Percentiles rank a stretch among this genome's conserved stretches.
phyloP scores from a whole-genome alignment of 2,113 vertebrate genomes.

The Forbesichthys agassizii region DNA sequence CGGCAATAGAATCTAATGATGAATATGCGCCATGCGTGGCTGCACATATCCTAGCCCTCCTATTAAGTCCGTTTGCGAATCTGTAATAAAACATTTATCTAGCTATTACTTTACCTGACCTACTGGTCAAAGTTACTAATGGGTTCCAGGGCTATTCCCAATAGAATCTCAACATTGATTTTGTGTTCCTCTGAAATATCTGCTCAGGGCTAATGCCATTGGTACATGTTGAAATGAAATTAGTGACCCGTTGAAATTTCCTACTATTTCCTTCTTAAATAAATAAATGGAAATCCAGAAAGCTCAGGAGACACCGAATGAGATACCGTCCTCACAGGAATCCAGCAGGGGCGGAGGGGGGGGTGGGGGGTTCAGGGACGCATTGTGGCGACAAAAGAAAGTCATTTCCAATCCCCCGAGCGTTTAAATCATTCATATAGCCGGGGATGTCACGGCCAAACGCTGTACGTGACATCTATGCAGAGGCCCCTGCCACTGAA shows the following conservation, averaged over 20 bases:
- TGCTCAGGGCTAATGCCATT: constrained; percentile 76
- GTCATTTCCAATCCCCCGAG: constrained; percentile 63
- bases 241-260: constrained; percentile 78
- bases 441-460: constrained; percentile 54
- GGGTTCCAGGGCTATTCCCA: constrained; percentile 81
- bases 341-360: constrained; percentile 25
- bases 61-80: constrained; percentile 85
- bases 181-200: constrained; percentile 83
- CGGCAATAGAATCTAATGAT: constrained; percentile 64
- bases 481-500: constrained; percentile 48
- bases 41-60: constrained; percentile 73
- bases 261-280: constrained; percentile 77
- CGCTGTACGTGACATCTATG: constrained; percentile 60
- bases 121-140: constrained; percentile 86
- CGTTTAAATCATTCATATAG: constrained; percentile 71
- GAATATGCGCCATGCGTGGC: constrained; percentile 73
- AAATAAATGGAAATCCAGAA: constrained; percentile 77
- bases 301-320: constrained; percentile 50
- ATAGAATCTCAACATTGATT: constrained; percentile 79
- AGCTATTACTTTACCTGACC: constrained; percentile 90
- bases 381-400: constrained; percentile 59
- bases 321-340: constrained; percentile 57
- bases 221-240: constrained; percentile 80
- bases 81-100: constrained; percentile 92
- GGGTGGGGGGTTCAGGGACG: constrained; percentile 9